phyloP scores from a whole-genome alignment of 2,113 vertebrate species.

The Trinectes maculatus region DNA sequence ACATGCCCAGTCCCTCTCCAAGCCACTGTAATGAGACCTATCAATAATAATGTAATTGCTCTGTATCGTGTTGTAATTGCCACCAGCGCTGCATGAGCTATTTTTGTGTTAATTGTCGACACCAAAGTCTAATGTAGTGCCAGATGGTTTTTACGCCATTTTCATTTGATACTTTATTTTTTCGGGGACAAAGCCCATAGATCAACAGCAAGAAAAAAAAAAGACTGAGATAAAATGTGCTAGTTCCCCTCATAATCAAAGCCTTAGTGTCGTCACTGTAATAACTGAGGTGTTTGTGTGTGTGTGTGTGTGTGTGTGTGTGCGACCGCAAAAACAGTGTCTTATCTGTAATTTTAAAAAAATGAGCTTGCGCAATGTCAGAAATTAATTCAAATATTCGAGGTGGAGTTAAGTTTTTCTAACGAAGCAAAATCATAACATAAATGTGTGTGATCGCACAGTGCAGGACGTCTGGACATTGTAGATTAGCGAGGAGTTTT shows the following conservation, averaged over 20 bases:
- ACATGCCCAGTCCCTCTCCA: not conserved
- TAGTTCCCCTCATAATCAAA: no score
- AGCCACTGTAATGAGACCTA: conserved; percentile 18
- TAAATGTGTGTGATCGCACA: conserved; percentile 37
- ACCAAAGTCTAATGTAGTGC: not conserved
- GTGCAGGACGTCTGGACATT: conserved; percentile 55
- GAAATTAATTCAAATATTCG: conserved; percentile 36
- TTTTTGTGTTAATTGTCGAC: not conserved
- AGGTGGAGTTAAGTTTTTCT: not conserved
- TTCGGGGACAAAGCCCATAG: not conserved
- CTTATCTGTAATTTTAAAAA: no score
- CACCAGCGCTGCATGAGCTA: not conserved
- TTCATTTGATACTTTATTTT: not conserved
- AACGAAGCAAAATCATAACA: conserved; percentile 23
- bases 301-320: no score
- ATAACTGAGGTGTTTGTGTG: no score
- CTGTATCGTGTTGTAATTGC: conserved; percentile 34
- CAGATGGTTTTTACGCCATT: conserved; percentile 5
- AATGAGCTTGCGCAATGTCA: not conserved
- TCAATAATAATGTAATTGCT: conserved; percentile 38
- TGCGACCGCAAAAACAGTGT: no score
- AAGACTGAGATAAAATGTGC: not conserved
- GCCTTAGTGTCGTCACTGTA: no score
- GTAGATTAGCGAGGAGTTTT: conserved; percentile 53
- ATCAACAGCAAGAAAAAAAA: not conserved